Conservation (phyloP, 2,888 invertebrate species). For the Trichogramma dendrolimi region DNA sequence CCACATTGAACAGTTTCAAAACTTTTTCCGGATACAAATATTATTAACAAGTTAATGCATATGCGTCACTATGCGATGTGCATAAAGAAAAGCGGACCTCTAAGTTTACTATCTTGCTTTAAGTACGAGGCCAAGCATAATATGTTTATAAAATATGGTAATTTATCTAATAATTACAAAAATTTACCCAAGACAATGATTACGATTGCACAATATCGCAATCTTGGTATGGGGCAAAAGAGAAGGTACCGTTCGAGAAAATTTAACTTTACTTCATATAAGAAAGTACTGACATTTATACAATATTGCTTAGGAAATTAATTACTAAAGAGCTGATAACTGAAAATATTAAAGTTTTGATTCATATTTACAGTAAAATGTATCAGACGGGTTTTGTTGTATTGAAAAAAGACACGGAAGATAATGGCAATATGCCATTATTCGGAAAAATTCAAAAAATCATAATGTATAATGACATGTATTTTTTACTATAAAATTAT, state of each 20-base stretch:
- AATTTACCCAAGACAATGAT: constrained; percentile 2
- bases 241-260: not conserved
- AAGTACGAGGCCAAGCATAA: constrained; percentile 4
- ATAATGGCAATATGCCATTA: not conserved
- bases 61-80: not conserved
- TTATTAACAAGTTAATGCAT: constrained; percentile 2
- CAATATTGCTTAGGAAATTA: not conserved
- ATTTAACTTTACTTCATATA: too few relatives aligned
- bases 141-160: not conserved
- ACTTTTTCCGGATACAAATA: not conserved
- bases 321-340: not conserved
- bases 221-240: not conserved
- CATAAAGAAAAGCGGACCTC: constrained; percentile 3
- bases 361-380: not conserved
- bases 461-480: not conserved
- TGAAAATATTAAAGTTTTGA: not conserved
- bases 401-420: not conserved
- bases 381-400: constrained; percentile 5
- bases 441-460: constrained; percentile 7
- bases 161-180: constrained; percentile 2
- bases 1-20: not conserved
- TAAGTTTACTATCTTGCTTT: not conserved
- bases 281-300: not conserved
- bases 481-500: not conserved
- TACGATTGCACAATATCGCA: not conserved